phyloP scores from a whole-genome alignment of 2,888 invertebrate species.

The Tetranychus truncatus region DNA sequence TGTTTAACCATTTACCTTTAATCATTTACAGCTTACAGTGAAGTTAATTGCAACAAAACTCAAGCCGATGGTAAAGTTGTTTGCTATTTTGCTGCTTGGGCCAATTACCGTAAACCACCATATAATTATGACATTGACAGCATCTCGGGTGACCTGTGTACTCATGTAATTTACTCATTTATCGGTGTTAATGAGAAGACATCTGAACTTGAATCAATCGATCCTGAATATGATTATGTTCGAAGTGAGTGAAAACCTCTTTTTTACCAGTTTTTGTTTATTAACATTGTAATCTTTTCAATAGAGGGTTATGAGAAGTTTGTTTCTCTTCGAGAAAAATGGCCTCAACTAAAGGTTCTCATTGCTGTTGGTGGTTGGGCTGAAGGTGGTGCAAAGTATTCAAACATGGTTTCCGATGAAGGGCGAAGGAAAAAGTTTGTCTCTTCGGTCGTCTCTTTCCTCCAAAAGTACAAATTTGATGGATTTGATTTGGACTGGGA shows the following conservation, averaged over 20 bases:
- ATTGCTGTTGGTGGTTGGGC: slow-evolving; percentile 79
- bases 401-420: slow-evolving; percentile 54
- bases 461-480: slow-evolving; percentile 58
- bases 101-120: slow-evolving; percentile 26
- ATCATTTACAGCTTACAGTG: neutral
- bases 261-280: neutral
- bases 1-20: neutral
- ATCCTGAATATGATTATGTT: slow-evolving; percentile 46
- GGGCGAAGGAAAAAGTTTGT: slow-evolving; percentile 51
- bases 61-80: slow-evolving; percentile 25
- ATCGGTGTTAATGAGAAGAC: slow-evolving; percentile 26
- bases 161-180: slow-evolving; percentile 27
- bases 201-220: slow-evolving; percentile 26
- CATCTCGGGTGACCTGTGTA: slow-evolving; percentile 26
- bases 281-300: slow-evolving; percentile 5
- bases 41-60: neutral
- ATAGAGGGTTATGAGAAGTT: slow-evolving; percentile 56
- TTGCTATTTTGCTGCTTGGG: slow-evolving; percentile 29
- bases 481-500: slow-evolving; percentile 79
- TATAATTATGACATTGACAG: slow-evolving; percentile 27
- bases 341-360: slow-evolving; percentile 54
- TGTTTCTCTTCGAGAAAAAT: slow-evolving; percentile 47
- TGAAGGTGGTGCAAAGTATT: slow-evolving; percentile 71
- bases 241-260: slow-evolving; percentile 40
- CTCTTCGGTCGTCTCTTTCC: slow-evolving; percentile 49